Evolutionary conservation across 2,797 vertebrate genomes (phyloP), one percentile per base, ranked within the genome.

Genomic region (Tenualosa thibaudeaui): DNA sequence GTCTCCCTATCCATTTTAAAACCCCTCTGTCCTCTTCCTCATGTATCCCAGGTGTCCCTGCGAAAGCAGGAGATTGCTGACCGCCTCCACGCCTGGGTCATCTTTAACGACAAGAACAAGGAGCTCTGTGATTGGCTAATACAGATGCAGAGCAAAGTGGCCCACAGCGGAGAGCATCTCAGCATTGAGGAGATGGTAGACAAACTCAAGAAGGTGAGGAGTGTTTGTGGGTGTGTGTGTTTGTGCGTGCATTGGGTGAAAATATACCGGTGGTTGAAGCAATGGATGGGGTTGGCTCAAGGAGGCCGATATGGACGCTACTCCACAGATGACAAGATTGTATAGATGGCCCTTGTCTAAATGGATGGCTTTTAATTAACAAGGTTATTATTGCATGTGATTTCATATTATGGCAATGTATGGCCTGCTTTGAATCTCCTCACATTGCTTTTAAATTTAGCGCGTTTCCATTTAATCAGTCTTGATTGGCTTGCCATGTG

Each of bases 141-240:
- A 6, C 96, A 97, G 88, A 98, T 99, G 97, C 97, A 99, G 90
- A 96, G 95, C 91, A 97, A 97, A 91, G 97, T 98, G 84, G 91
- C 96, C 5, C 96, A 96, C 92, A 95, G 93, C 0, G 87, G 94
- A 0, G 97, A 97, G 62, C 84, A 88, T 15, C 93, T 97, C 83
- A 96, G 96, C 90, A 96, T 98, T 81, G 96, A 97, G 89, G 98
- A 98, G 86, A 98, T 97, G 97, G 96, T 99, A 89, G 96, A 98
- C 81, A 99, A 97, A 88, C 91, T 99, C 81, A 97, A 99, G 92
- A 98, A 99, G 97, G 95, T 96, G 37, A 78, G 65, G 31, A 5
- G 6, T 9, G 17, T 5, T 0, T 22, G 53, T 54, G 53, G 0
- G 53, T 68, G 62, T 31, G 62, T 68, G n/a, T 0, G n/a, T 26